phyloP scores from a whole-genome alignment of 1,140 invertebrate species.

The Zaprionus africanus region DNA sequence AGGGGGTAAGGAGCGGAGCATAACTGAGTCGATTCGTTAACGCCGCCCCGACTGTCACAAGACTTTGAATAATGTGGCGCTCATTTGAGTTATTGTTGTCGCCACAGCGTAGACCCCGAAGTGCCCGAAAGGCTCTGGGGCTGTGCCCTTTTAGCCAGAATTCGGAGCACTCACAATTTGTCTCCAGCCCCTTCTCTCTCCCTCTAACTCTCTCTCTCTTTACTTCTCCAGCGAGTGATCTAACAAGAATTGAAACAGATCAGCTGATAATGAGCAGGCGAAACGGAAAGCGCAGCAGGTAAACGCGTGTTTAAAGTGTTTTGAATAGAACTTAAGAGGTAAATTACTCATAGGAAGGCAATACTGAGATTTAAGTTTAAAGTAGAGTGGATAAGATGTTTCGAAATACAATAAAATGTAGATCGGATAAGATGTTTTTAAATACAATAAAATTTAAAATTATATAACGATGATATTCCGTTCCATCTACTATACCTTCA shows the following conservation, averaged over 20 bases:
- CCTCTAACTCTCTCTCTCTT: background rate
- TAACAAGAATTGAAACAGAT: constrained; percentile 28
- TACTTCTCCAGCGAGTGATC: background rate
- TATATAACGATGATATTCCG: no score
- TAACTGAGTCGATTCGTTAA: constrained; percentile 63
- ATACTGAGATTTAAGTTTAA: no score
- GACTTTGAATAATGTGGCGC: constrained; percentile 74
- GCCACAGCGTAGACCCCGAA: constrained; percentile 39
- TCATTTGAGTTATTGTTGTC: constrained; percentile 79
- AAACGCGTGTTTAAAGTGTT: background rate
- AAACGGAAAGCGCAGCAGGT: background rate
- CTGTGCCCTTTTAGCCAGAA: constrained; percentile 39
- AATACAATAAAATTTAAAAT: no score
- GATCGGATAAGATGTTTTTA: no score
- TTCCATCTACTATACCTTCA: no score
- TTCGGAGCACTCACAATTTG: constrained; percentile 43
- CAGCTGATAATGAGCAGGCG: constrained; percentile 13
- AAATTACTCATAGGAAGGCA: background rate
- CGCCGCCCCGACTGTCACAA: constrained; percentile 59
- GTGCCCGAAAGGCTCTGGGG: constrained; percentile 39
- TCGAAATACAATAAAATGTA: no score
- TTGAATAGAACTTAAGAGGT: background rate
- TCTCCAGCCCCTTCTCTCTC: constrained; percentile 2
- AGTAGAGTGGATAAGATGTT: no score
- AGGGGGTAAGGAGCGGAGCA: background rate